A percentile compares a stretch with the other conserved stretches of the same genome.
Conservation (phyloP, 2,888 invertebrate genomes). For the Zootermopsis nevadensis region DNA sequence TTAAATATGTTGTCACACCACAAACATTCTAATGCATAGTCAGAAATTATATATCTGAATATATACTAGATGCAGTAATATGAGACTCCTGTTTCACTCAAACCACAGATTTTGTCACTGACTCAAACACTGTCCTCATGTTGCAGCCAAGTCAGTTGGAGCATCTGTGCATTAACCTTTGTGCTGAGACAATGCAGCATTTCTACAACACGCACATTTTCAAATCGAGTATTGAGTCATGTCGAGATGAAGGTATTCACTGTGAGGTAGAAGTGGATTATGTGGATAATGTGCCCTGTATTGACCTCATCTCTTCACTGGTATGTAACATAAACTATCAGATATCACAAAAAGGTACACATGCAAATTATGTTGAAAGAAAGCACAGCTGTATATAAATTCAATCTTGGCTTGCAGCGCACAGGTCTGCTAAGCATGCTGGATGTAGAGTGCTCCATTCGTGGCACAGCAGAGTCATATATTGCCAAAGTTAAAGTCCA, state of each 20-base stretch:
- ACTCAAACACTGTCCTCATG: not conserved
- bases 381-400: too few relatives aligned
- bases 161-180: constrained; percentile 93
- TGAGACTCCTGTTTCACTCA: too few relatives aligned
- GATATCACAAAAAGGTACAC: not conserved
- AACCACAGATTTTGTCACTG: too few relatives aligned
- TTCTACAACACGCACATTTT: constrained; percentile 98
- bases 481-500: constrained; percentile 83
- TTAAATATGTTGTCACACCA: too few relatives aligned
- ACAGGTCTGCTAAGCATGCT: constrained; percentile 92
- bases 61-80: too few relatives aligned
- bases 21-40: too few relatives aligned
- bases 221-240: constrained; percentile 92
- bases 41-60: too few relatives aligned
- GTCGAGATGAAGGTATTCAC: constrained; percentile 91
- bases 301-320: constrained; percentile 93
- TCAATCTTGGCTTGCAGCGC: constrained; percentile 66
- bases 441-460: constrained; percentile 90
- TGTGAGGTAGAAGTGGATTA: constrained; percentile 93
- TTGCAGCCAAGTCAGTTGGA: constrained; percentile 83
- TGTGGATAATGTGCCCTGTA: constrained; percentile 95
- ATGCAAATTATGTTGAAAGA: too few relatives aligned
- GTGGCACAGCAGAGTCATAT: constrained; percentile 84
- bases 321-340: constrained; percentile 60
- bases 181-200: constrained; percentile 97